Evolutionary conservation across 1,140 invertebrate species (phyloP), one percentile per base, ranked within the genome.

Genomic region (Zaprionus taronus): DNA sequence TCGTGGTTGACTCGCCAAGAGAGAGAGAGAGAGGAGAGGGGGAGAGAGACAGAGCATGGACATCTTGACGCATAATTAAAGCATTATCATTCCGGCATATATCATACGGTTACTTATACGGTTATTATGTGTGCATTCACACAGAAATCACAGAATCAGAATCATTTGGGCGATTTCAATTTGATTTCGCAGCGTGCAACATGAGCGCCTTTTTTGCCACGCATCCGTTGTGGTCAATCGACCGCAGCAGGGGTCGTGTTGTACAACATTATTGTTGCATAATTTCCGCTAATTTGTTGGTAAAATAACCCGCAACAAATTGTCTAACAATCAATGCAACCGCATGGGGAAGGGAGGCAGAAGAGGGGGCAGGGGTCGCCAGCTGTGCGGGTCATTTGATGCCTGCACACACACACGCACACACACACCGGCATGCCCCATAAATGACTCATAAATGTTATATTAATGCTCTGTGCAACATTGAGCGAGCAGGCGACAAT

Each of bases 211-310:
- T 11, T 31, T 31, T 7, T 51, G 47, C 47, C 20, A 20, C n/a
- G 41, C 11, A 51, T 24, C 20, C 22, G 11, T 4, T 14, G 47
- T 24, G 47, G 17, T 22, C 47, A 49, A 66, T 66, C 36, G 58
- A 63, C 24, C 55, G 24, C 63, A 79, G 71, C 61, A 85, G 67
- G 70, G 60, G 51, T 49, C 22, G 34, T 22, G 75, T 56, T 65
- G 61, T 31, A 72, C 67, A 78, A 73, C 49, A 89, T 89, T 80
- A 83, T 80, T 60, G 80, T 83, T 89, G 80, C 77, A 87, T 83
- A 89, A 87, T 80, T 80, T 87, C 77, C 73, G 84, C 80, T 89
- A 89, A 87, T 87, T 87, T 83, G 82, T 76, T 68, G 68, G 56
- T 34, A 38, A 49, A 84, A 70, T 70, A 84, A 70, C 56, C 41